A percentile compares a stretch with the other conserved stretches of the same genome.
phyloP scores from a whole-genome alignment of 2,888 invertebrate species.

The Ormyrus pomaceus region DNA sequence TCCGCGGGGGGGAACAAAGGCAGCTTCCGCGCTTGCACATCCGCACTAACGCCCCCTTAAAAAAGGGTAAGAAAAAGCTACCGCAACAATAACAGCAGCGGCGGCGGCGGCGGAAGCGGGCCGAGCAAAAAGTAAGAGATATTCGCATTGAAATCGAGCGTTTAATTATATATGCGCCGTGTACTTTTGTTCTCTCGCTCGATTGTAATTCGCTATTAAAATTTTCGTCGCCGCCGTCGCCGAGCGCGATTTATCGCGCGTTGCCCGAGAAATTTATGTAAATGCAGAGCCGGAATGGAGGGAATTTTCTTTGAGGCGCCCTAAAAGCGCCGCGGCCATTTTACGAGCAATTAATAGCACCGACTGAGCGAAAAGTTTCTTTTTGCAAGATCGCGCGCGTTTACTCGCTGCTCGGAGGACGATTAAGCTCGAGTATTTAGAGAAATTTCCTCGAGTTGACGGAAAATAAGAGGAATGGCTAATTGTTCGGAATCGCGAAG shows the following conservation, averaged over 20 bases:
- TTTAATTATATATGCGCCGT: not conserved
- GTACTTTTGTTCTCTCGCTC: not conserved
- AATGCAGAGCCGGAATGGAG: not conserved
- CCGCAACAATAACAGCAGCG: not conserved
- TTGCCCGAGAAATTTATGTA: not conserved
- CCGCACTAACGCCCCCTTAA: not conserved
- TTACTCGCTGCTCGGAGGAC: too few species aligned
- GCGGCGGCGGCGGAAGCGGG: not conserved
- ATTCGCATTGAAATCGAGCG: not conserved
- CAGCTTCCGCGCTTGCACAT: not conserved
- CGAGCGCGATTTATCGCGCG: not conserved
- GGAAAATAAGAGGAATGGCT: too few species aligned
- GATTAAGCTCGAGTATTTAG: too few species aligned
- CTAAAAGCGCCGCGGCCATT: not conserved
- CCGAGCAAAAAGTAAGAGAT: not conserved
- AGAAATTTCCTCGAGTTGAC: too few species aligned
- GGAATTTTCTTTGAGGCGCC: too few species aligned
- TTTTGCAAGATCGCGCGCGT: too few species aligned
- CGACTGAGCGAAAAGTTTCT: too few species aligned
- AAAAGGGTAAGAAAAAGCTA: not conserved
- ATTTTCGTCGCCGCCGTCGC: not conserved
- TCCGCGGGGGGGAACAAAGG: not conserved
- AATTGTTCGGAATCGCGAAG: too few species aligned
- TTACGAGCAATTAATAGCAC: not conserved
- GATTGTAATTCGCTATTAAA: not conserved